These are phyloP conservation scores for Dromius quadrimaculatus DNA, from an alignment of 2,888 invertebrate species.

Conservation along the genomic window DNA sequence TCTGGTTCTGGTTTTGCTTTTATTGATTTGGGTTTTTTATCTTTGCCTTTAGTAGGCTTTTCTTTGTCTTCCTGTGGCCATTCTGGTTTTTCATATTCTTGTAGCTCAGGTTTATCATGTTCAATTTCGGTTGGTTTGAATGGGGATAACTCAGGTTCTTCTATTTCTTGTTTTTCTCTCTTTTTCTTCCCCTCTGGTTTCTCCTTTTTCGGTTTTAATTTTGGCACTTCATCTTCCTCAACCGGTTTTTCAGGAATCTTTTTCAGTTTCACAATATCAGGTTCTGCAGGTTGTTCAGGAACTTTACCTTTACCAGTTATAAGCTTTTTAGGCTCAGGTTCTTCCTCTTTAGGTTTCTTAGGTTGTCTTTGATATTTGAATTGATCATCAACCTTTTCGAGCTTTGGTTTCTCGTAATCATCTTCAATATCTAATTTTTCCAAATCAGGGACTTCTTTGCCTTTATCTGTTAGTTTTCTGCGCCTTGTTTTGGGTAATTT, in stretches of 20 bases:
- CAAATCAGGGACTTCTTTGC: slow-evolving; percentile 63
- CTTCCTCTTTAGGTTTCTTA: slow-evolving; percentile 67
- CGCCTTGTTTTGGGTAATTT: slow-evolving; percentile 65
- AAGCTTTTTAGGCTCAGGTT: slow-evolving; percentile 63
- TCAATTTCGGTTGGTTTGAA: slow-evolving; percentile 65
- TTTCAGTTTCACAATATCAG: slow-evolving; percentile 59
- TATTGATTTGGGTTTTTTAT: slow-evolving; percentile 37
- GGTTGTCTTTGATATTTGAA: slow-evolving; percentile 64
- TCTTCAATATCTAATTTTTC: slow-evolving; percentile 67
- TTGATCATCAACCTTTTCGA: slow-evolving; percentile 65
- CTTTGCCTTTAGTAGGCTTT: slow-evolving; percentile 23
- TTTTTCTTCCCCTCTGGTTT: slow-evolving; percentile 63
- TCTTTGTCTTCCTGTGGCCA: slow-evolving; percentile 55
- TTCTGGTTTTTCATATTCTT: slow-evolving; percentile 63
- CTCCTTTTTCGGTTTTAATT: slow-evolving; percentile 60
- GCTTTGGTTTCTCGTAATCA: slow-evolving; percentile 63
- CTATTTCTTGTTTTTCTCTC: slow-evolving; percentile 62
- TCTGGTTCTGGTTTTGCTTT: slow-evolving; percentile 32
- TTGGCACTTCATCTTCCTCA: slow-evolving; percentile 61
- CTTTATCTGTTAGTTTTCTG: slow-evolving; percentile 65
- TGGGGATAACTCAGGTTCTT: slow-evolving; percentile 63
- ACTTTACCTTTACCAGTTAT: slow-evolving; percentile 64
- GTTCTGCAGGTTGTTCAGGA: slow-evolving; percentile 56
- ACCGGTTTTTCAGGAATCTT: slow-evolving; percentile 67
- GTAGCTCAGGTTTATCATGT: slow-evolving; percentile 63